These are phyloP conservation scores for Shinisaurus crocodilurus DNA, from an alignment of 2,113 vertebrate genomes.

Conservation along the genomic window DNA sequence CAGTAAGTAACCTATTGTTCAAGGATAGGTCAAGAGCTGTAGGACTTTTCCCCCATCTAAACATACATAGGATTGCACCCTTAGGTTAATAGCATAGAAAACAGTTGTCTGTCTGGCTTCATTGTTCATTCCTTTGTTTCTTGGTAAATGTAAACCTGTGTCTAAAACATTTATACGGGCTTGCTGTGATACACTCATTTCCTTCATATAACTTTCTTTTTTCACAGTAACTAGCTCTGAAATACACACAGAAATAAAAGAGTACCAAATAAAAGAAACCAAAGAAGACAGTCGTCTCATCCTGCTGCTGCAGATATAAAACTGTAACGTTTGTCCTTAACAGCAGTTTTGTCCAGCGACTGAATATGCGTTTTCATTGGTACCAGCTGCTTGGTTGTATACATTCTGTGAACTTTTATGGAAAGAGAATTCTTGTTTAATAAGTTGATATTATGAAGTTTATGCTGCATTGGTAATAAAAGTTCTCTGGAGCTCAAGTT, in stretches of 20 bases:
- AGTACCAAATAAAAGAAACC: conserved; percentile 14
- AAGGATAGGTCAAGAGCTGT: not conserved
- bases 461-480: conserved; percentile 36
- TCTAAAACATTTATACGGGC: conserved; percentile 19
- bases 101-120: conserved; percentile 20
- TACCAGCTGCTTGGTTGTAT: conserved; percentile 23
- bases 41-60: too few relatives aligned
- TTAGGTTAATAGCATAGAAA: not conserved
- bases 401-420: conserved; percentile 19
- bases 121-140: not conserved
- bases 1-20: not conserved
- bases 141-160: conserved; percentile 16
- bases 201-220: conserved; percentile 3
- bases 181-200: conserved; percentile 40
- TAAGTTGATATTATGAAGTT: conserved; percentile 34
- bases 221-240: conserved; percentile 20
- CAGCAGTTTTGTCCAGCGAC: conserved; percentile 18
- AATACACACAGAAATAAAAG: conserved; percentile 9
- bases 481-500: not conserved
- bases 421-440: conserved; percentile 46
- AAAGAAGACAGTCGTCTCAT: not conserved
- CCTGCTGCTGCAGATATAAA: accelerated
- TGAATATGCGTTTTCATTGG: conserved; percentile 16
- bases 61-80: too few relatives aligned
- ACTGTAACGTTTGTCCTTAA: conserved; percentile 3